Evolutionary conservation across 2,888 invertebrate species (phyloP), one percentile per base, ranked within the genome.

Genomic region (Drosophila merina): DNA sequence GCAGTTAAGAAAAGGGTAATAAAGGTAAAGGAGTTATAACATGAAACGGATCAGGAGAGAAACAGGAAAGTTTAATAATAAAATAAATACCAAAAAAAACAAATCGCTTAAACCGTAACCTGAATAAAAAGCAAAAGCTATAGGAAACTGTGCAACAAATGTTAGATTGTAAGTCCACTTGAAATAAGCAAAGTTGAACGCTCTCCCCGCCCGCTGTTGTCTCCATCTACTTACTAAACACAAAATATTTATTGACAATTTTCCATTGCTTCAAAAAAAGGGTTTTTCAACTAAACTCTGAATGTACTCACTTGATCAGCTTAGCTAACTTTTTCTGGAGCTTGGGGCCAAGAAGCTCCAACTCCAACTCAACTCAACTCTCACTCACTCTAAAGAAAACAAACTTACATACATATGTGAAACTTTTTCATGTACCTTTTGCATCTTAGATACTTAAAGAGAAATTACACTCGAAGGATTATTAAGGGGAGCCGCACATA

Each of bases 381-480:
- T 20, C 5, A 38, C 60, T 62, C 49, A 60, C 31, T 49, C 36
- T 26, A 31, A 14, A n/a, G 14, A 48, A 20, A 20, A 62, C 42
- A 60, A 51, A 68, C 69, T 57, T 74, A 72, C 72, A 62, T 55
- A 76, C 73, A 82, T 76, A 78, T 60, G 72, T 72, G 79, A 79
- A 84, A 80, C 76, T 86, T 84, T 74, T 84, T 82, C 80, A 86
- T 76, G 86, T 87, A 86, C 86, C 87, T 87, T 79, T 77, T 77
- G 75, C 82, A 84, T 84, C 74, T 76, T 75, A 85, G 79, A 79
- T 76, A 81, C 77, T 77, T 75, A 74, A 75, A 63, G 74, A 72
- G 69, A 63, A 66, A 47, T 48, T 42, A 59, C 63, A 72, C 44
- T 48, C 74, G 50, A 64, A 45, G 54, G 52, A 76, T 36, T 47